Base-by-base conservation (phyloP, 2,113 vertebrate species). In the Rhombomys opimus region DNA sequence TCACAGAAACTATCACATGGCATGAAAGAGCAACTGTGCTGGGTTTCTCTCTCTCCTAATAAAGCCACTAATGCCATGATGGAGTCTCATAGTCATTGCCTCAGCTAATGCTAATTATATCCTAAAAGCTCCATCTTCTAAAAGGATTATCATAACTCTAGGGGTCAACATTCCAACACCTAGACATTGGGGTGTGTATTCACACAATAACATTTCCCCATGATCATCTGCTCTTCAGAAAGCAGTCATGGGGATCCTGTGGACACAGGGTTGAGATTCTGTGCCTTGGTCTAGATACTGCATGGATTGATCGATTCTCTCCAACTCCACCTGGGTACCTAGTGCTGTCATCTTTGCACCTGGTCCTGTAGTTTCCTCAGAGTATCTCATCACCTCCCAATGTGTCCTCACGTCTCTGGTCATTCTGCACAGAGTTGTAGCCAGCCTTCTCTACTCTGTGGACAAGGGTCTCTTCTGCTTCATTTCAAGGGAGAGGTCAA, bases 251-350 rank as follows among this genome's bases (percentile, higher is more conserved):
- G 25, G 86, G 7, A 18, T 6, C 4, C 59, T 27, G 0, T 0
- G 2, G 23, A 50, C 38, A 52, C n/a, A 6, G 9, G 25, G 27
- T 2, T 9, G 18, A 20, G 0, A 7, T 3, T 65, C 13, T 27
- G 2, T 3, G 1, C n/a, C 13, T 54, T 77, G 5, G 15, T 22
- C 23, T 9, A 0, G 78, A 67, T 2, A 12, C 7, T 17, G 4
- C 4, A 2, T 0, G 32, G 38, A 35, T 30, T 72, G 54, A 77
- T 4, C 0, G 1, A 15, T n/a, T 46, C 54, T 81, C 2, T 4
- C 4, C 1, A 23, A 14, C 8, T 1, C 78, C 6, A 38, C 11
- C 32, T n/a, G 27, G 38, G 27, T 4, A 7, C n/a, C 59, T 67
- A 32, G 32, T 7, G 13, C 59, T 50, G 22, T 35, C 50, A 30